Base-by-base conservation (phyloP, 1,140 invertebrate genomes). In the Frieseomelitta varia region DNA sequence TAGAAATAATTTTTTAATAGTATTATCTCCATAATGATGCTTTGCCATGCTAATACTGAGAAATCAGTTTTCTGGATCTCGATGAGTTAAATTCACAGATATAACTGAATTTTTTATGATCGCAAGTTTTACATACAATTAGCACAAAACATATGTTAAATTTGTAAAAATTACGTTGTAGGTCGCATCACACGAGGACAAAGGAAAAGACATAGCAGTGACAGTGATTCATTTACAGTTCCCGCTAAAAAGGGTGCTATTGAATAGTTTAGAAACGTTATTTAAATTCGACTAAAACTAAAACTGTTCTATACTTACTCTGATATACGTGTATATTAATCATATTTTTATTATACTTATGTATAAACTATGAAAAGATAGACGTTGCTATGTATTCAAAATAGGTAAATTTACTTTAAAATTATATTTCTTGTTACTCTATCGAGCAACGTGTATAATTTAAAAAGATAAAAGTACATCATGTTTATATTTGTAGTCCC, bases 11-110 rank as follows among this genome's bases (percentile, higher is more conserved):
- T 76, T 47, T 71, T 47, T 61, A 67, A 53, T 73, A 74, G 75
- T 47, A 76, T 34, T 71, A 76, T 71, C 24, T 73, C 67, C 51
- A 71, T 88, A 79, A 94, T 95, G 94, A 95, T 94, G 94, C 90
- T n/a, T 92, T 82, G 93, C 94, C 94, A 95, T 95, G 94, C 94
- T 95, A 95, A 95, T 95, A 95, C 94, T 86, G 94, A 95, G 93
- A 74, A 90, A 94, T 93, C 91, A 93, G 21, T 68, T 85, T 27
- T 65, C 12, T 93, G 94, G 92, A 93, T 94, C 90, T 92, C 93
- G 88, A 85, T 95, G 94, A 95, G 94, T 95, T 95, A 89, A 95
- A 91, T 89, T 81, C 56, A 82, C 77, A 86, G 85, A 30, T 19
- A 71, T 69, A 10, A 89, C 93, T 93, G 92, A 93, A 89, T 63